Evolutionary conservation across 2,113 vertebrate species (phyloP), one percentile per base, ranked within the genome.

Genomic region (Urocitellus parryii): DNA sequence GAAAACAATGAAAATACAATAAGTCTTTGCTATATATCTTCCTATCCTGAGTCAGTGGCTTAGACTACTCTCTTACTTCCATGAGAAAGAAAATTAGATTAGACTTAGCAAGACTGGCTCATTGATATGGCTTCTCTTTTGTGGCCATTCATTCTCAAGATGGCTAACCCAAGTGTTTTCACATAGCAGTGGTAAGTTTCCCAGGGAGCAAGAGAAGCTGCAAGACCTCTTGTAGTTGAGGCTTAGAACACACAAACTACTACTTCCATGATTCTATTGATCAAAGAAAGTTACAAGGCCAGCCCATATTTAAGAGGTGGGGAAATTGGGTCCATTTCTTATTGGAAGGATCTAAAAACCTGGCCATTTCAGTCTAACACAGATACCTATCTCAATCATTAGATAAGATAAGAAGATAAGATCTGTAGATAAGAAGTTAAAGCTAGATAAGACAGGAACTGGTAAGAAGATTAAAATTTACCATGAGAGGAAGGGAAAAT

Each of bases 391-490:
- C 9, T 1, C 22, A 9, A 56, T 61, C 32, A 17, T 83, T 63
- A 9, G 7, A 27, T 95, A 79, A 95, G n/a, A n/a, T n/a, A n/a
- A n/a, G n/a, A n/a, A n/a, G n/a, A n/a, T n/a, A n/a, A n/a, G n/a
- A n/a, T 39, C 56, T 86, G 37, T 7, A 37, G 61, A n/a, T 83
- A 83, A 86, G 45, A 87, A 92, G 8, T 17, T n/a, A 74, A 85
- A 93, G 17, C 58, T 68, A 86, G 63, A 91, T 65, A 17, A 95
- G 27, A 51, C 4, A 89, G 45, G 24, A 95, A 93, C 34, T 95
- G 42, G 53, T 63, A 94, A 90, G 42, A 96, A 67, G 88, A 76
- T 84, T 88, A 18, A 91, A 82, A 25, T 58, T 91, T 73, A 81
- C 29, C 24, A 11, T 68, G 45, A 82, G 10, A 13, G 2, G 87